Conservation (phyloP, 2,113 vertebrate species). For the Spizaetus ornatus region DNA sequence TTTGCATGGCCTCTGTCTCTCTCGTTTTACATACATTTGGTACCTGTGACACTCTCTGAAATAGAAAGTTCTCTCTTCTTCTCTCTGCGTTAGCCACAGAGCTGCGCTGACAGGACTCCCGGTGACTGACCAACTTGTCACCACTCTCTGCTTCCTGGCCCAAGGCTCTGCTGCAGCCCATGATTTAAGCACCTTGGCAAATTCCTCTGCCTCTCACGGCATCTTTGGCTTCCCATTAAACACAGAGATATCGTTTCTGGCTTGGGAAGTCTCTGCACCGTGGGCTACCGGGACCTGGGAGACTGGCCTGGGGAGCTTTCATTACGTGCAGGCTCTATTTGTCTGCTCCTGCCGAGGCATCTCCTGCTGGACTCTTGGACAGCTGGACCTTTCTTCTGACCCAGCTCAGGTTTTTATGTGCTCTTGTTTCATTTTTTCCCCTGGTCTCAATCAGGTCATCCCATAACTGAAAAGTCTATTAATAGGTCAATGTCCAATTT, state of each 20-base stretch:
- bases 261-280: background rate
- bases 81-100: background rate
- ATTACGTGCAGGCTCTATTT: background rate
- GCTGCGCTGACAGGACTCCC: background rate
- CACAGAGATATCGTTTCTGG: background rate
- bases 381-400: background rate
- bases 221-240: background rate
- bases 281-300: background rate
- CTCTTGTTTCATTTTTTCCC: background rate
- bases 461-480: background rate
- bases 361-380: background rate
- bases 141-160: background rate
- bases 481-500: background rate
- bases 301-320: background rate
- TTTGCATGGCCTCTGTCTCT: background rate
- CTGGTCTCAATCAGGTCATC: background rate
- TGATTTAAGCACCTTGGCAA: background rate
- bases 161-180: background rate
- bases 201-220: background rate
- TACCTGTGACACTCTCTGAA: background rate
- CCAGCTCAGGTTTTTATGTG: background rate
- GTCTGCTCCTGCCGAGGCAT: background rate
- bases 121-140: background rate
- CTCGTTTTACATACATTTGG: background rate
- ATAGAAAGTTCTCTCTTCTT: constrained; percentile 4